Evolutionary conservation across 2,797 vertebrate genomes (phyloP).

Genomic region (Crenuchus spilurus): DNA sequence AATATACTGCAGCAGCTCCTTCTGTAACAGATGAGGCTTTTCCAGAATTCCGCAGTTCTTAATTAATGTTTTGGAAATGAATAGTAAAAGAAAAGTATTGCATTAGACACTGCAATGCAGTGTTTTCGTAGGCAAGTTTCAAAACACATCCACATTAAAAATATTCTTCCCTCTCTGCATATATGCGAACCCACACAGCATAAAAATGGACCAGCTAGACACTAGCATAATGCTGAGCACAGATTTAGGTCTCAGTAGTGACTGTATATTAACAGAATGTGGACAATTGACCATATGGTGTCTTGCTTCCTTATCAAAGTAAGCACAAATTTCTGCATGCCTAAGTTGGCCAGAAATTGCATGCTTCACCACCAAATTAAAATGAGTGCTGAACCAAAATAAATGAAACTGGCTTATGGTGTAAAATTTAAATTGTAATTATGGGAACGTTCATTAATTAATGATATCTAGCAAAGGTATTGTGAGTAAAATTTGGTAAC

Average conservation of each 20-base stretch:
- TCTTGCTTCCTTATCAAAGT: slow-evolving; percentile 28
- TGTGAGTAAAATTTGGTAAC: background rate
- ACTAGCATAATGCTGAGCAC: slow-evolving; percentile 37
- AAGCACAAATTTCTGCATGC: slow-evolving; percentile 55
- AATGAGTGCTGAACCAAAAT: background rate
- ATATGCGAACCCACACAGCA: slow-evolving; percentile 3
- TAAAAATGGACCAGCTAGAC: slow-evolving; percentile 33
- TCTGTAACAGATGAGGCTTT: background rate
- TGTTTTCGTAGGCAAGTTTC: background rate
- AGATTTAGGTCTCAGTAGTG: slow-evolving; percentile 30
- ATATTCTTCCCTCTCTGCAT: background rate
- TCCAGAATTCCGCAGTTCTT: background rate
- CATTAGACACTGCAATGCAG: slow-evolving; percentile 27
- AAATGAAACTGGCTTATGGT: slow-evolving; percentile 18
- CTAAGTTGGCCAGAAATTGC: slow-evolving; percentile 29
- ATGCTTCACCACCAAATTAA: slow-evolving; percentile 32
- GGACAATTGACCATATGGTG: slow-evolving; percentile 48
- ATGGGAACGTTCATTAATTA: background rate
- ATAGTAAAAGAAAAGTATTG: slow-evolving; percentile 5
- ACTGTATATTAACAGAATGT: slow-evolving; percentile 29
- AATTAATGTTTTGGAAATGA: slow-evolving; percentile 4
- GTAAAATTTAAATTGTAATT: slow-evolving; percentile 28
- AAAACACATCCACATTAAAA: slow-evolving; percentile 13
- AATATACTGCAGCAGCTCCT: background rate
- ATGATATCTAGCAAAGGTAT: background rate